Evolutionary conservation across 2,888 invertebrate genomes (phyloP), one percentile per base, ranked within the genome.

Genomic region (Mantis religiosa): DNA sequence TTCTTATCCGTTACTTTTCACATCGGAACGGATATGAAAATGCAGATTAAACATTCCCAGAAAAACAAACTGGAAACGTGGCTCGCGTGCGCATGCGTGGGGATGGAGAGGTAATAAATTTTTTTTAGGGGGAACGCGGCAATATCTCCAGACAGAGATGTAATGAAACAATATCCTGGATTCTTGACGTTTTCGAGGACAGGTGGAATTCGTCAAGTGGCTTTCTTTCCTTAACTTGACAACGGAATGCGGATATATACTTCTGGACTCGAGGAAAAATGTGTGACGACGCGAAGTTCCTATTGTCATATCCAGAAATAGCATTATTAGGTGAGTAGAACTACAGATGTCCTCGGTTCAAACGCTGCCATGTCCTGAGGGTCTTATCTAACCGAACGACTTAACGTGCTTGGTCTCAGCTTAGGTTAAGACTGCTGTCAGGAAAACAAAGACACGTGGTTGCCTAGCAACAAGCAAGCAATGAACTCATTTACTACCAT

Each of bases 101-200:
- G 3, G 25, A n/a, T 20, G 20, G 54, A 20, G 25, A 25, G 25
- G 54, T 20, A 71, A 71, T 71, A 71, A 71, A 71, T 71, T 71
- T 71, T 15, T 71, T n/a, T n/a, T n/a, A n/a, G 54, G 54, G 54
- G 54, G 54, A 71, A 25, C 54, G 41, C 54, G 54, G 54, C 54
- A 71, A 71, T 71, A 71, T 71, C 54, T 71, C 20, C 15, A 71
- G 4, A 71, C 20, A 71, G 20, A 71, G 30, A n/a, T 84, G 30
- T 84, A 84, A 84, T 84, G 84, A 84, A 84, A 84, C 84, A 84
- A 84, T 84, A 84, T 84, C 28, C 28, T n/a, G 34, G 34, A 84
- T 84, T 84, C 84, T 30, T 30, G 84, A 30, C 84, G 34, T 84
- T 30, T 20, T 30, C 28, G 54, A 84, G 28, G 84, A 84, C 30